Evolutionary conservation across 2,113 vertebrate species (phyloP).

Genomic region (Pampusana beccarii): DNA sequence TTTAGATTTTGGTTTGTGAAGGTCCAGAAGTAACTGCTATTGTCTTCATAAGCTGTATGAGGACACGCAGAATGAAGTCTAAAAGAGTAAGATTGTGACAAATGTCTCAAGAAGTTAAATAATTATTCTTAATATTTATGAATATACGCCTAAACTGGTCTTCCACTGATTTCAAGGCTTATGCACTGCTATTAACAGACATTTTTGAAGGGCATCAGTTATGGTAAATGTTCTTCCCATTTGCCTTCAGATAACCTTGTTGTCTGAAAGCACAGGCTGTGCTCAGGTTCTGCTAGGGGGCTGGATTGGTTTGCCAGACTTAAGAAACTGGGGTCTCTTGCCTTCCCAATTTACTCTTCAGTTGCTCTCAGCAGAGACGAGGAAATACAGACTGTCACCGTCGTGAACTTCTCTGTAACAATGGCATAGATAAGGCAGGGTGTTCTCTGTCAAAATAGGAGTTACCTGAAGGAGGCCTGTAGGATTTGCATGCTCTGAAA

Average conservation of each 20-base stretch:
- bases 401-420: neutral
- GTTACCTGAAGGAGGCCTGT: neutral
- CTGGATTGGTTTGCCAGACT: neutral
- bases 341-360: neutral
- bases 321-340: neutral
- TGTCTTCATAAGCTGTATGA: neutral
- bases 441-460: neutral
- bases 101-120: neutral
- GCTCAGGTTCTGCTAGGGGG: neutral
- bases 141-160: neutral
- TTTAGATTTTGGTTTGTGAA: neutral
- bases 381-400: neutral
- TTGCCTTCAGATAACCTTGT: neutral
- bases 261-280: neutral
- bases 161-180: neutral
- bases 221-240: neutral
- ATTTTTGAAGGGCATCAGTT: neutral
- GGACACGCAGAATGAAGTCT: neutral
- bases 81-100: neutral
- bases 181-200: neutral
- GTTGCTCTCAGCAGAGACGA: neutral
- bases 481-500: neutral
- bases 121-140: neutral
- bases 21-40: neutral
- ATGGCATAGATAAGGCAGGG: neutral